These are phyloP conservation scores for Caenorhabditis afra DNA, from an alignment of 2,888 invertebrate genomes.

Conservation along the genomic window DNA sequence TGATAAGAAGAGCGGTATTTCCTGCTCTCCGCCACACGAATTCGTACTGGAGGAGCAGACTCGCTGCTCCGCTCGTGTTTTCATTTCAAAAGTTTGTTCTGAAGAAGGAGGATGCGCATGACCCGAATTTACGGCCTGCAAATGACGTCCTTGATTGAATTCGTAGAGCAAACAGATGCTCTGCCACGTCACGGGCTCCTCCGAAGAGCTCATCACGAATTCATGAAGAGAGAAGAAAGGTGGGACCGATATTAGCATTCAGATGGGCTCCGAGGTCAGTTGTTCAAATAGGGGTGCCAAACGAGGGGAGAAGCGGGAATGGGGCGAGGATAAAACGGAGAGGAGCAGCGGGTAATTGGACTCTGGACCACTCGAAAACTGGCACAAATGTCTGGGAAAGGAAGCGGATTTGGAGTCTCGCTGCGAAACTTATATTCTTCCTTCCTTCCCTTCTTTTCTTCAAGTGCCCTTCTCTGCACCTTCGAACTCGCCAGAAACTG, in stretches of 20 bases:
- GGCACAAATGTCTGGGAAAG: background rate
- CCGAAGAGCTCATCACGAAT: slow-evolving; percentile 24
- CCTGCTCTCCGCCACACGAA: background rate
- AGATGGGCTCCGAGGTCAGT: slow-evolving; percentile 13
- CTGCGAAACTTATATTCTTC: no score
- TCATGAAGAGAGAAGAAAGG: slow-evolving; percentile 21
- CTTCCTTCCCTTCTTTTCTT: no score
- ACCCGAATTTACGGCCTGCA: slow-evolving; percentile 52
- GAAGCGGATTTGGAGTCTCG: no score
- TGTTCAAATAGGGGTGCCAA: slow-evolving; percentile 40
- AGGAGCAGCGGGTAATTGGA: slow-evolving; percentile 24
- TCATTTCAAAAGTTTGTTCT: no score
- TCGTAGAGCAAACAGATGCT: slow-evolving; percentile 21
- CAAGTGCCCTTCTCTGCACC: background rate
- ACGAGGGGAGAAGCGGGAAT: slow-evolving; percentile 13
- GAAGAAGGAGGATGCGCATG: slow-evolving; percentile 31
- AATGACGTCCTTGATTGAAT: slow-evolving; percentile 53
- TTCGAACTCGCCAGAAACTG: background rate
- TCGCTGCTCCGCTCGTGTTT: background rate
- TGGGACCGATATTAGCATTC: slow-evolving; percentile 22
- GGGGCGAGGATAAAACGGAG: slow-evolving; percentile 13
- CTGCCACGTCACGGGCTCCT: slow-evolving; percentile 11
- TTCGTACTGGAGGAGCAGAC: background rate
- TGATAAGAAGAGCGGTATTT: background rate
- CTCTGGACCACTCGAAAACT: slow-evolving; percentile 24